Evolutionary conservation across 2,797 vertebrate genomes (phyloP).

Genomic region (Hydrophis major): DNA sequence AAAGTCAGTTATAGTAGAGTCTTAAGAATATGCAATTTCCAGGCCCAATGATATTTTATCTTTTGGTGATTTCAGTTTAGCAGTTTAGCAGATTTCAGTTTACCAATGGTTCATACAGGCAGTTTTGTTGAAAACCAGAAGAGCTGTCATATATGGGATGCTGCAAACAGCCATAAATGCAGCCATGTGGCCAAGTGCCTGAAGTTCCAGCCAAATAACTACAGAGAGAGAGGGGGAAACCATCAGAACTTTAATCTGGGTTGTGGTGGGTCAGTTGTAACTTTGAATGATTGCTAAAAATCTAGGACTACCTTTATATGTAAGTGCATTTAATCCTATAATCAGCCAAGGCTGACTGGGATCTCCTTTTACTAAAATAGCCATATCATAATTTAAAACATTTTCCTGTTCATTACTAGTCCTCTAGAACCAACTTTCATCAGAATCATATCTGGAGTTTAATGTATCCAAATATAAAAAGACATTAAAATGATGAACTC

Average conservation of each 20-base stretch:
- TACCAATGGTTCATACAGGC: neutral
- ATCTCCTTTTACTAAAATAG: neutral
- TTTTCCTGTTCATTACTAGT: neutral
- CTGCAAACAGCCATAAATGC: neutral
- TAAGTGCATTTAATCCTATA: neutral
- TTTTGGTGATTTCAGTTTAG: slow-evolving; percentile 16
- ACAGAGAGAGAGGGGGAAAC: neutral
- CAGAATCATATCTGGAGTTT: neutral
- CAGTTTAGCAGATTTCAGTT: no score
- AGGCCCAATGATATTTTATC: slow-evolving; percentile 26
- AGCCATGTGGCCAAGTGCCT: neutral
- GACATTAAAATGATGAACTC: neutral
- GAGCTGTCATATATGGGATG: neutral
- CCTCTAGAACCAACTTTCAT: neutral
- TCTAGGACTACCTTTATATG: neutral
- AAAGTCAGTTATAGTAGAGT: neutral
- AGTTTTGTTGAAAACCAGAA: neutral
- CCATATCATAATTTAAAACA: neutral
- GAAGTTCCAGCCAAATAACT: neutral
- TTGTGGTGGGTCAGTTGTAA: neutral
- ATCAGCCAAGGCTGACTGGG: neutral
- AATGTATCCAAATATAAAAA: neutral
- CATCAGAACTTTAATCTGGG: neutral
- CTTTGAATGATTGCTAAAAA: neutral
- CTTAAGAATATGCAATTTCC: slow-evolving; percentile 22